These are phyloP conservation scores for Phaonia tiefii DNA, from an alignment of 2,888 invertebrate genomes.

Conservation along the genomic window DNA sequence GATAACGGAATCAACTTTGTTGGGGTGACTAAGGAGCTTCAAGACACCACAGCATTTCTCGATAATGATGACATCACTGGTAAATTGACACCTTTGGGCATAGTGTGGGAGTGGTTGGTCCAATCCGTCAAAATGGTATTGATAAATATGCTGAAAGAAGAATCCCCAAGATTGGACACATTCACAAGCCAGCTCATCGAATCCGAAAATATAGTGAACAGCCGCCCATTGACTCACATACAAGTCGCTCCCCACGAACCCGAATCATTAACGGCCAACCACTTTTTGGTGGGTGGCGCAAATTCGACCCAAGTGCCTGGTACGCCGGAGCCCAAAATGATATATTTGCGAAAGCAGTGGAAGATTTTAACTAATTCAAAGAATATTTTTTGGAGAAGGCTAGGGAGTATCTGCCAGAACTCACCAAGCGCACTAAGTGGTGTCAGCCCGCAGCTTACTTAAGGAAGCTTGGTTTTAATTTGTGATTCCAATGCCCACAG, in stretches of 20 bases:
- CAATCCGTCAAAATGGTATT: too few species aligned
- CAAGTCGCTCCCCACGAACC: neutral
- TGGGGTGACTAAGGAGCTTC: too few species aligned
- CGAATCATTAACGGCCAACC: conserved; percentile 17
- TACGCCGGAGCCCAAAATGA: conserved; percentile 3
- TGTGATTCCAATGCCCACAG: neutral
- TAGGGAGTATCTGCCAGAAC: too few species aligned
- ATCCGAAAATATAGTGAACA: conserved; percentile 47
- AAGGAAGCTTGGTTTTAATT: conserved; percentile 18
- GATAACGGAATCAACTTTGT: too few species aligned
- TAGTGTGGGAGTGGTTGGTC: too few species aligned
- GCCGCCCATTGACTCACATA: conserved; percentile 23
- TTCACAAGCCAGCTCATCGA: conserved; percentile 10
- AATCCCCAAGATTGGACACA: neutral
- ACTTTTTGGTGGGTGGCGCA: too few species aligned
- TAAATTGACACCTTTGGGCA: too few species aligned
- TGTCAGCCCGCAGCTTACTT: neutral
- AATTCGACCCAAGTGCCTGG: conserved; percentile 2
- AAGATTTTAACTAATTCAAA: conserved; percentile 14
- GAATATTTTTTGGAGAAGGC: conserved; percentile 27
- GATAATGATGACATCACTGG: too few species aligned
- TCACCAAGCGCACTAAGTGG: neutral
- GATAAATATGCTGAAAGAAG: too few species aligned
- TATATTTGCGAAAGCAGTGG: conserved; percentile 37
- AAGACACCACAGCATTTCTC: too few species aligned